Evolutionary conservation across 2,797 vertebrate genomes (phyloP).

Genomic region (Lycodopsis pacificus): DNA sequence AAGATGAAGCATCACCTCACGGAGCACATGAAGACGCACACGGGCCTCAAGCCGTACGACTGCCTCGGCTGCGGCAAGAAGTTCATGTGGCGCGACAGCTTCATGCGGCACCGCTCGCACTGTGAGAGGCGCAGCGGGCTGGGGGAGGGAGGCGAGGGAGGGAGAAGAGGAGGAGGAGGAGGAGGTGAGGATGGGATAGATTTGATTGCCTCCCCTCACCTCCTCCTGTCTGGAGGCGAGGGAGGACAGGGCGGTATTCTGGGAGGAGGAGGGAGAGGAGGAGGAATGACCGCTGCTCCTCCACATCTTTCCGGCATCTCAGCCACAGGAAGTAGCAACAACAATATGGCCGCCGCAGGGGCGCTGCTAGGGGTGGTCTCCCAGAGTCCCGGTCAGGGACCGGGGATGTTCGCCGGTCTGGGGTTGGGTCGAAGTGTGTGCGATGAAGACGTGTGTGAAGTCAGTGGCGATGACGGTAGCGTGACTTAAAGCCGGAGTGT

Average conservation of each 20-base stretch:
- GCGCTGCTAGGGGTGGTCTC: conserved; percentile 65
- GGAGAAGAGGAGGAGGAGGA: conserved; percentile 45
- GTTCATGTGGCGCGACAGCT: conserved; percentile 98
- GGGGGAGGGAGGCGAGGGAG: conserved; percentile 52
- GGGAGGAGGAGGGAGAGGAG: conserved; percentile 49
- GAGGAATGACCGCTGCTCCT: conserved; percentile 57
- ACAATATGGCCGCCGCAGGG: conserved; percentile 58
- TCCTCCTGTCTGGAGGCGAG: conserved; percentile 69
- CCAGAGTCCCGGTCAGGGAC: conserved; percentile 64
- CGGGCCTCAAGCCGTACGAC: conserved; percentile 93
- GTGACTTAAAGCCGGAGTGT: conserved; percentile 72
- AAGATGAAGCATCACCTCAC: conserved; percentile 99
- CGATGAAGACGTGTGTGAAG: conserved; percentile 80
- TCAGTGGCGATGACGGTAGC: conserved; percentile 74
- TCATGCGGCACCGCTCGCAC: conserved; percentile 93
- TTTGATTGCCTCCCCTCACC: conserved; percentile 74
- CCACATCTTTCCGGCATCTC: conserved; percentile 63
- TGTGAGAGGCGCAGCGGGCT: conserved; percentile 85
- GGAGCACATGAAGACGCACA: conserved; percentile 98
- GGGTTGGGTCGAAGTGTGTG: conserved; percentile 72
- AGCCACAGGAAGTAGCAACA: conserved; percentile 41
- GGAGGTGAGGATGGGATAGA: conserved; percentile 67
- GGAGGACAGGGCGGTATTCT: conserved; percentile 54
- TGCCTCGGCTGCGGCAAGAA: conserved; percentile 92
- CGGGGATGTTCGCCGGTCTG: conserved; percentile 82